Percentiles rank a stretch among this genome's conserved stretches.
Evolutionary conservation across 2,113 vertebrate species (phyloP).

Genomic region (Pelmatolapia mariae): DNA sequence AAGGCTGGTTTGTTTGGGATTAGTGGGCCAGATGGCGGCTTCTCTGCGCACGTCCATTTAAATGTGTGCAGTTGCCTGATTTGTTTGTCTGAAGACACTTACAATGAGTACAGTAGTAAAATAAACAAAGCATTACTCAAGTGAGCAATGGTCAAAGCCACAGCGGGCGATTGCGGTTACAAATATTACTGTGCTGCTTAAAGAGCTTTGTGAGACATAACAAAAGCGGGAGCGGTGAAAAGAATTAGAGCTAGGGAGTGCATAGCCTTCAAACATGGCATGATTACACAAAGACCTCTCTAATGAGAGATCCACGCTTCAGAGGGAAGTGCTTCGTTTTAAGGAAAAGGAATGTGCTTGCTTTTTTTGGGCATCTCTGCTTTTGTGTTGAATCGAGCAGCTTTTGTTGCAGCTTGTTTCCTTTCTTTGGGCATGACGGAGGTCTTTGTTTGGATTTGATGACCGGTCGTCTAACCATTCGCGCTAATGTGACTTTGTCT

Average conservation of each 20-base stretch:
- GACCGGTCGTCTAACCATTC: not conserved
- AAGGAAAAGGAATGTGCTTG: not conserved
- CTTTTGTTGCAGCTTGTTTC: not conserved
- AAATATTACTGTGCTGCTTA: not conserved
- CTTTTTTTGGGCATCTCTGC: not conserved
- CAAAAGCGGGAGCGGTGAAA: not conserved
- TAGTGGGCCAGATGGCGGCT: constrained; percentile 12
- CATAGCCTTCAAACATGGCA: not conserved
- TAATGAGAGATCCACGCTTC: not conserved
- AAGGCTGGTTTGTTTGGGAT: constrained; percentile 40
- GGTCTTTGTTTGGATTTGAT: not conserved
- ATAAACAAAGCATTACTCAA: constrained; percentile 4
- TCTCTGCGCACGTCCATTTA: constrained; percentile 1
- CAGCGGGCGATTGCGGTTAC: not conserved
- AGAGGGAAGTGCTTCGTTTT: not conserved
- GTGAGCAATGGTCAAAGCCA: not conserved
- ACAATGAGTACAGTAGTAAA: not conserved
- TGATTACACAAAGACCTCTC: not conserved
- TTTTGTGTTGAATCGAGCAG: not conserved
- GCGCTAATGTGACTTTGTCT: not conserved
- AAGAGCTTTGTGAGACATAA: not conserved
- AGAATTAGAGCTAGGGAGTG: not conserved
- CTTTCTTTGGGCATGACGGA: not conserved
- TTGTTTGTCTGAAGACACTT: constrained; percentile 3
- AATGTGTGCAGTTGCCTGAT: constrained; percentile 8